Base-by-base conservation (phyloP, 2,797 vertebrate genomes). In the Gallinago solitaria region DNA sequence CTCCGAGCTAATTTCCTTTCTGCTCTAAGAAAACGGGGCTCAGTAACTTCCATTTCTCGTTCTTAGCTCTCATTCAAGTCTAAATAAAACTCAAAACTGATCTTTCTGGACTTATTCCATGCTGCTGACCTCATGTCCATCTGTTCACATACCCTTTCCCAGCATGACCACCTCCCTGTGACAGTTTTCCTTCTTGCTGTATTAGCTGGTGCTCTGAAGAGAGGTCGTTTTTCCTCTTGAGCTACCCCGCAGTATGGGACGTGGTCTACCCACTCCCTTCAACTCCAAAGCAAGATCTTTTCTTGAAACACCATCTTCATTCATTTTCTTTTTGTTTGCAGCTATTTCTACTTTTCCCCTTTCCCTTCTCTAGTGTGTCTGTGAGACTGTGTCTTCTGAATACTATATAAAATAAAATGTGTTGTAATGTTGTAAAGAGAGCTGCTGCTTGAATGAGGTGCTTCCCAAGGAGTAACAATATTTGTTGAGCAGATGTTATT, bases 401-500 rank as follows among this genome's bases (percentile, higher is more conserved):
- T 61, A 43, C 77, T 73, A 19, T 80, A 75, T 82, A 63, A 85
- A 93, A 59, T 76, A 75, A 81, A 93, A 77, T 16, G 37, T 30
- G 39, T 80, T 79, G 73, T 71, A 75, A 70, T 54, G 41, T 85
- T 94, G 59, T 91, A 94, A 96, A 87, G 80, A 79, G 87, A 96
- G 94, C 90, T 96, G 92, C 91, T 95, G 87, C 94, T 92, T 82
- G 94, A 96, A 95, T 70, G 92, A 96, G 95, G 95, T 96, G 95
- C 97, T 96, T 97, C 93, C 95, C 97, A 90, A 95, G 90, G 89
- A 96, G 79, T 93, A 94, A 90, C 90, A 96, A 39, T 97, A 91
- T 97, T 98, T 97, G 86, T 89, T 92, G 96, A 96, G 95, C 96
- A 97, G 96, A 97, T 96, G 96, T 97, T 97, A 94, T 95, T 97